Evolutionary conservation across 1,140 invertebrate genomes (phyloP), one percentile per base, ranked within the genome.

Genomic region (Armadillidium nasatum): DNA sequence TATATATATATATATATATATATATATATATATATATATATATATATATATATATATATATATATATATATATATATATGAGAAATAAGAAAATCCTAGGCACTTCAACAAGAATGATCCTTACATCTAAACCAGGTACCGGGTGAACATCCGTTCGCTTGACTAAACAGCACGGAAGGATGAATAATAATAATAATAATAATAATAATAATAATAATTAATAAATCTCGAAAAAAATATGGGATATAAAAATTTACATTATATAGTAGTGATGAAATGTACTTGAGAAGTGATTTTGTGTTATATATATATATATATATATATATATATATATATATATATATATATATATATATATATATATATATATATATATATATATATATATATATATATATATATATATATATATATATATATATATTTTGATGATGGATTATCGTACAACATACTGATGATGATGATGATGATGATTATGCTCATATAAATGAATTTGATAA

Each of bases 111-210:
- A 60, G 11, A 60, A 60, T 60, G 50, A 60, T 19, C 11, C 50
- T 60, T 60, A 60, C 50, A 15, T 60, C 50, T 60, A 60, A 60
- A 60, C 50, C 50, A 60, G 50, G 50, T 60, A 60, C 50, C 2
- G 50, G 50, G 1, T 1, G 7, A 60, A 1, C 50, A 1, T 60
- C 50, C 50, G 50, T 60, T 60, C 50, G 11, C 19, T 15, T 60
- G 50, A 60, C 50, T 60, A 60, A 60, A 60, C 19, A 15, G 50
- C 50, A 60, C 50, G 50, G 50, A 60, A 60, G 7, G 50, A 15
- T 60, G 2, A 15, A 13, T 13, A 60, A 19, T 60, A 60, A 13
- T 19, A 60, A 13, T 60, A 19, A 19, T 19, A 33, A 33, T 33
- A 33, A 33, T 33, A 33, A 33, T 33, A 33, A 33, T 19, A 60